A percentile compares a stretch with the other conserved stretches of the same genome.
phyloP scores from a whole-genome alignment of 2,797 vertebrate genomes.

The Gambusia yucatana region DNA sequence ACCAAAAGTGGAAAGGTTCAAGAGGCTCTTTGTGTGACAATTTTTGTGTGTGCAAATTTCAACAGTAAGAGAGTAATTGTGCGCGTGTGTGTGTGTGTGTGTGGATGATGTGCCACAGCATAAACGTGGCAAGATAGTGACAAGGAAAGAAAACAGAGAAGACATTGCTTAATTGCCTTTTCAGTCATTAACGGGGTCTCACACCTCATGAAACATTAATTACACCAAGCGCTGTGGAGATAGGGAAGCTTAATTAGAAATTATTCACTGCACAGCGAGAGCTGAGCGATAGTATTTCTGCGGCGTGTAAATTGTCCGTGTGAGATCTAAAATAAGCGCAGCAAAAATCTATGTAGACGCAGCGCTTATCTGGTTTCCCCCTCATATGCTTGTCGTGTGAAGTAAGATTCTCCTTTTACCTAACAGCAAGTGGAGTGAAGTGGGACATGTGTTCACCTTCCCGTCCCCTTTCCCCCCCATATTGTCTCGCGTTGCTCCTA shows the following conservation, averaged over 20 bases:
- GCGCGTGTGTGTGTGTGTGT: not conserved
- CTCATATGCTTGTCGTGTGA: conserved; percentile 42
- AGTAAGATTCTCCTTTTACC: conserved; percentile 47
- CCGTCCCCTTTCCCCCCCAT: conserved; percentile 2
- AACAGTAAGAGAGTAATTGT: no score
- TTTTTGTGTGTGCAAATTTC: not conserved
- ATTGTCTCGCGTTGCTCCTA: conserved; percentile 11
- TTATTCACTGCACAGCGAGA: conserved; percentile 67
- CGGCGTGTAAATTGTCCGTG: conserved; percentile 55
- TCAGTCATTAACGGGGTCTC: conserved; percentile 81
- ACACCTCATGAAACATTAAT: conserved; percentile 85
- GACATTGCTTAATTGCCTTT: conserved; percentile 78
- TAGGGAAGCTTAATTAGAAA: conserved; percentile 80
- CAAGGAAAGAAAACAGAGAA: conserved; percentile 72
- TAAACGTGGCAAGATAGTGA: conserved; percentile 63
- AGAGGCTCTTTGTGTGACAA: not conserved
- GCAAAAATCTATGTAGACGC: conserved; percentile 39
- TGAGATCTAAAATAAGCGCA: conserved; percentile 63
- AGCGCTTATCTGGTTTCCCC: conserved; percentile 50
- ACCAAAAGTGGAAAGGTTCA: not conserved
- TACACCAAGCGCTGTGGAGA: conserved; percentile 72
- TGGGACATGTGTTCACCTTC: conserved; percentile 58
- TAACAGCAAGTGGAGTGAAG: conserved; percentile 58
- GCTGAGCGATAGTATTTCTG: conserved; percentile 65
- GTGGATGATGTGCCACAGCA: conserved; percentile 21